Conservation (phyloP, 2,888 invertebrate genomes). For the Drosophila tanythrix region DNA sequence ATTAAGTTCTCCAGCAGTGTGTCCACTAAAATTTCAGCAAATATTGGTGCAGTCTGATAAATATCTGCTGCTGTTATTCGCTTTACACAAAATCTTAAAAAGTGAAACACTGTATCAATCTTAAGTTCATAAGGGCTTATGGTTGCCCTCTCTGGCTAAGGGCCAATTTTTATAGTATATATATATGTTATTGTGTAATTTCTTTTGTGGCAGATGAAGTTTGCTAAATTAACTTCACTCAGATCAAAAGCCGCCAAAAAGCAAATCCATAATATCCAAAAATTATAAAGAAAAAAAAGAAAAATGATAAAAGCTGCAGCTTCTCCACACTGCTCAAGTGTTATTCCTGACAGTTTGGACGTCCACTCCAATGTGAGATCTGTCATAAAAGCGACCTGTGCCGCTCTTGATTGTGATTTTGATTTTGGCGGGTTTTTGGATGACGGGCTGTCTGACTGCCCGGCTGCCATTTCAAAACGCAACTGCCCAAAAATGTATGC, state of each 20-base stretch:
- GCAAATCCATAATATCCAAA: slow-evolving; percentile 37
- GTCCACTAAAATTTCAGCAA: slow-evolving; percentile 9
- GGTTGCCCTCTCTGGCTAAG: slow-evolving; percentile 27
- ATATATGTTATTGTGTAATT: slow-evolving; percentile 56
- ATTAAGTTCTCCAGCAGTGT: slow-evolving; percentile 4
- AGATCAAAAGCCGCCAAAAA: slow-evolving; percentile 65
- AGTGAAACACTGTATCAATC: slow-evolving; percentile 26
- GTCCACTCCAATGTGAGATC: slow-evolving; percentile 77
- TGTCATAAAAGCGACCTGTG: slow-evolving; percentile 73
- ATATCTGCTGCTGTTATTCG: slow-evolving; percentile 18
- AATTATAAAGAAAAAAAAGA: slow-evolving; percentile 11
- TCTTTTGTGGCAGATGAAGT: slow-evolving; percentile 63
- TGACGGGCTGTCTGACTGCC: slow-evolving; percentile 38
- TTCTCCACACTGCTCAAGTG: slow-evolving; percentile 68
- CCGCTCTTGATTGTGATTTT: slow-evolving; percentile 67
- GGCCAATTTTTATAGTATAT: slow-evolving; percentile 41
- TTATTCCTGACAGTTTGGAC: slow-evolving; percentile 73
- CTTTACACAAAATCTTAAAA: slow-evolving; percentile 30
- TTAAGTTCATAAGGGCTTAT: slow-evolving; percentile 42
- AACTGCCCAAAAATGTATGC: slow-evolving; percentile 74
- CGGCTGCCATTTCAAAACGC: slow-evolving; percentile 49
- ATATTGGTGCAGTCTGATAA: slow-evolving; percentile 21
- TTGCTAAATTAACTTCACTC: slow-evolving; percentile 77
- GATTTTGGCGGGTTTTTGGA: slow-evolving; percentile 55
- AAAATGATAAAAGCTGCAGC: slow-evolving; percentile 45